These are phyloP conservation scores for Catocala sponsa DNA, from an alignment of 2,888 invertebrate species.

Conservation along the genomic window DNA sequence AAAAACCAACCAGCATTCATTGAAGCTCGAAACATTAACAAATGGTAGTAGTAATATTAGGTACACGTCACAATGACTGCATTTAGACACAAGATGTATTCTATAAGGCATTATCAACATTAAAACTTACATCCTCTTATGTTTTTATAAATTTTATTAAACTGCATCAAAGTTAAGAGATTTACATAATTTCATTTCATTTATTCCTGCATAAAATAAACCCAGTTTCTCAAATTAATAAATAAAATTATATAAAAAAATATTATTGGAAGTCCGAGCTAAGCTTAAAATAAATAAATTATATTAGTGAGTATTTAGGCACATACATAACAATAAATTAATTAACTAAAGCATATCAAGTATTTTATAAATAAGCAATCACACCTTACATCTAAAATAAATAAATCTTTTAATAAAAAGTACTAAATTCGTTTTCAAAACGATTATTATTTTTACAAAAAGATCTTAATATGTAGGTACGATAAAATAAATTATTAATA, in stretches of 20 bases:
- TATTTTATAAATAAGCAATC: slow-evolving; percentile 31
- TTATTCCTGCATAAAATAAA: background rate
- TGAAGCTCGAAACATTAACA: too few species aligned
- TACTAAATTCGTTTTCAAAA: slow-evolving; percentile 60
- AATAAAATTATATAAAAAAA: too few species aligned
- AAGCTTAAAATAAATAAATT: slow-evolving; percentile 20
- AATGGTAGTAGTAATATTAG: too few species aligned
- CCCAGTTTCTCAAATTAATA: slow-evolving; percentile 16
- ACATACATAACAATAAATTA: slow-evolving; percentile 44
- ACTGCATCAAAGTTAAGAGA: background rate
- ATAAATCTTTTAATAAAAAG: slow-evolving; percentile 74
- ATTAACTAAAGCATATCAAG: slow-evolving; percentile 30
- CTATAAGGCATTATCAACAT: too few species aligned
- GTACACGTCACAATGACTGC: too few species aligned
- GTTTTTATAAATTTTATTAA: background rate
- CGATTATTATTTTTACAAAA: slow-evolving; percentile 49
- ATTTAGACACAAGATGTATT: too few species aligned
- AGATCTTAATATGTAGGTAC: slow-evolving; percentile 16
- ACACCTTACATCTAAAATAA: slow-evolving; percentile 55
- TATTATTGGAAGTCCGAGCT: slow-evolving; percentile 23
- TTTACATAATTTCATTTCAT: background rate
- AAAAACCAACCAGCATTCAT: too few species aligned
- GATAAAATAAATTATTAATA: slow-evolving; percentile 8
- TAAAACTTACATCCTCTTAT: background rate
- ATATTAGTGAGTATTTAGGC: slow-evolving; percentile 65